Conservation (phyloP, 2,797 vertebrate species). For the Ateles fusciceps region DNA sequence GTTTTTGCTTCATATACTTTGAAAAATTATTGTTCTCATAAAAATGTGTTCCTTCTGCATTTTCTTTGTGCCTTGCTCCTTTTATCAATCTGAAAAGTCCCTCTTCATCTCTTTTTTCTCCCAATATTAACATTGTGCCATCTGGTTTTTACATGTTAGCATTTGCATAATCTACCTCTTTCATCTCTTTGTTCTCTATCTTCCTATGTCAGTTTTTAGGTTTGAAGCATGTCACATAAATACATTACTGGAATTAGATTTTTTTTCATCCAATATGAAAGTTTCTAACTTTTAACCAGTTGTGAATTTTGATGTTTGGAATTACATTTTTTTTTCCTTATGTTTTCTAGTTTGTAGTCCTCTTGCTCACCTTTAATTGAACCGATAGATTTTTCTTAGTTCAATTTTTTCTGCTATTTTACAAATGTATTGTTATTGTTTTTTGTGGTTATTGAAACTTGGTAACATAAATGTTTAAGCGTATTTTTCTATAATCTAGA, state of each 20-base stretch:
- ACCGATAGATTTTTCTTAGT: background rate
- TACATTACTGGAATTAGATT: background rate
- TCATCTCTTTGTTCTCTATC: background rate
- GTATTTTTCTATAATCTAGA: background rate
- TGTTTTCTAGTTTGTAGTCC: background rate
- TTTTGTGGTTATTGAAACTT: background rate
- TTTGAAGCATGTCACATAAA: background rate
- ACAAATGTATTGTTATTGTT: background rate
- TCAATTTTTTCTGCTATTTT: background rate
- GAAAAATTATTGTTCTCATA: background rate
- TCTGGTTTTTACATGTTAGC: background rate
- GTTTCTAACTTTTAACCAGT: background rate
- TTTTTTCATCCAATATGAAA: background rate
- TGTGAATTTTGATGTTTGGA: background rate
- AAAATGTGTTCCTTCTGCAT: background rate
- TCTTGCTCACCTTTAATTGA: background rate
- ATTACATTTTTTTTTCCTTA: background rate
- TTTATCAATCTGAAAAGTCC: background rate
- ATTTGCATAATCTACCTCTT: background rate
- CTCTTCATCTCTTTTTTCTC: background rate
- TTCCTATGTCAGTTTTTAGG: background rate
- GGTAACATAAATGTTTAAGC: background rate
- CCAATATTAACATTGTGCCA: background rate
- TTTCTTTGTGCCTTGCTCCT: background rate
- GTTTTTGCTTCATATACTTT: background rate